Evolutionary conservation across 2,113 vertebrate genomes (phyloP).

Genomic region (Rhizomys pruinosus): DNA sequence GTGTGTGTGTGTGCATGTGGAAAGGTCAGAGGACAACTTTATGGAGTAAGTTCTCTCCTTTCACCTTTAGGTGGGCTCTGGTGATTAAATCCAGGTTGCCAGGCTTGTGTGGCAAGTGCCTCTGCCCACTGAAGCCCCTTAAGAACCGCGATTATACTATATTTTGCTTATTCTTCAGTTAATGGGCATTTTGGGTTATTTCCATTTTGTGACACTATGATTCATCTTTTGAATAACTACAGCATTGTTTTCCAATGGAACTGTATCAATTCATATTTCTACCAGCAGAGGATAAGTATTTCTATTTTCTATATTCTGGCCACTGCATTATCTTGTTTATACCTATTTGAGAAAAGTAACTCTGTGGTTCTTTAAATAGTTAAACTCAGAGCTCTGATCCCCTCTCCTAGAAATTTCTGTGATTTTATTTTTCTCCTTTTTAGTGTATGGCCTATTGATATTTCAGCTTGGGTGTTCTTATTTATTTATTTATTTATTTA

Average conservation of each 20-base stretch:
- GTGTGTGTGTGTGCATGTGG: too few relatives aligned
- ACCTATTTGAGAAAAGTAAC: constrained; percentile 31
- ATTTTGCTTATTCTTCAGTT: constrained; percentile 36
- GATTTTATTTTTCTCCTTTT: background rate
- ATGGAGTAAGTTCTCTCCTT: too few relatives aligned
- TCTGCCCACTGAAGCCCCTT: background rate
- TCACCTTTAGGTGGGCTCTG: background rate
- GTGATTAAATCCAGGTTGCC: background rate
- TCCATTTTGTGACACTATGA: background rate
- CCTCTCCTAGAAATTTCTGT: background rate
- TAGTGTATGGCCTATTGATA: background rate
- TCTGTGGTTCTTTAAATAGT: constrained; percentile 11
- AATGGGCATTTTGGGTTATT: background rate
- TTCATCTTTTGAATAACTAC: background rate
- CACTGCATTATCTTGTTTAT: background rate
- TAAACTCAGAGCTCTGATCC: constrained; percentile 11
- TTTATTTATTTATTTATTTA: too few relatives aligned
- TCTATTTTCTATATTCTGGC: constrained; percentile 14
- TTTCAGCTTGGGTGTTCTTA: background rate
- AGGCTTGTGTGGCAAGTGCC: background rate
- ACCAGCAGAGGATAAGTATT: background rate
- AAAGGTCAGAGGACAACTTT: too few relatives aligned
- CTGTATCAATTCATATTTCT: background rate
- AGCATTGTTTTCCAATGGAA: background rate
- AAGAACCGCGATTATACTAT: background rate